Evolutionary conservation across 2,113 vertebrate species (phyloP).

Genomic region (Verasper variegatus): DNA sequence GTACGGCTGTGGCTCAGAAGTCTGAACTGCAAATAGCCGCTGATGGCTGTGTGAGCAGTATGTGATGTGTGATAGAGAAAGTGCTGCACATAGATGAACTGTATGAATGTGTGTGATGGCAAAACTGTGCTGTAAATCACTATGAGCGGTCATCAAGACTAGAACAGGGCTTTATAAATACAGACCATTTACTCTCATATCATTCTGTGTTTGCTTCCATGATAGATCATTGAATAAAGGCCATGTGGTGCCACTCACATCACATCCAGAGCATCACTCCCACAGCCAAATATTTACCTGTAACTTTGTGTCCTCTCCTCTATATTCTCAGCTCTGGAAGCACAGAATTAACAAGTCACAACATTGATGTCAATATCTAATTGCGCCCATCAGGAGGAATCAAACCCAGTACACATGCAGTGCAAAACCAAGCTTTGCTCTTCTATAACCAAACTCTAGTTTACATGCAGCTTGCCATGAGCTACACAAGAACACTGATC

Average conservation of each 20-base stretch:
- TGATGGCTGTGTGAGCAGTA: too few species aligned
- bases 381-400: constrained; percentile 12
- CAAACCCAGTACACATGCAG: constrained; percentile 39
- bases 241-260: constrained; percentile 40
- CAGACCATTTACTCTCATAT: too few species aligned
- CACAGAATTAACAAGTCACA: constrained; percentile 69
- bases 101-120: too few species aligned
- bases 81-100: too few species aligned
- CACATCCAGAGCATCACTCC: constrained; percentile 34
- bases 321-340: constrained; percentile 73
- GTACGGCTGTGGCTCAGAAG: too few species aligned
- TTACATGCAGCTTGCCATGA: constrained; percentile 23
- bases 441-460: background rate
- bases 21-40: too few species aligned
- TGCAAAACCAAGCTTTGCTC: constrained; percentile 26
- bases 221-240: constrained; percentile 1
- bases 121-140: too few species aligned
- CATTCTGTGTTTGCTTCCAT: background rate
- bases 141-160: too few species aligned
- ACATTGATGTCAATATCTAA: constrained; percentile 31
- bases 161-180: too few species aligned
- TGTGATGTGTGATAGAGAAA: too few species aligned
- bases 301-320: constrained; percentile 60
- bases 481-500: background rate
- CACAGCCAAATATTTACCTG: constrained; percentile 70